These are phyloP conservation scores for Neomonachus schauinslandi DNA, from an alignment of 2,113 vertebrate genomes.

Conservation along the genomic window DNA sequence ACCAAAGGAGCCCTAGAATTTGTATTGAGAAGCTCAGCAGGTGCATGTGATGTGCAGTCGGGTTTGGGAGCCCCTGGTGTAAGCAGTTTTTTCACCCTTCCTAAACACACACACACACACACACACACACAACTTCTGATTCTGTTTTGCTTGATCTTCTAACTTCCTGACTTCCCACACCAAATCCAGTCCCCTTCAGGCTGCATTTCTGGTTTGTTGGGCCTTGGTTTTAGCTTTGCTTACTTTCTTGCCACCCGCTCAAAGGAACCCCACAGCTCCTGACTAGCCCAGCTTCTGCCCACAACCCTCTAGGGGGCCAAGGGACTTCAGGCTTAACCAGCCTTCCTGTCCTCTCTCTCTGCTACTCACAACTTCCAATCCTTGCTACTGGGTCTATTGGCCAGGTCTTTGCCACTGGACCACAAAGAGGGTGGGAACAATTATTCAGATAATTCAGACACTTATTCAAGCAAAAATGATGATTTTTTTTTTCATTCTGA, in stretches of 20 bases:
- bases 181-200: neutral
- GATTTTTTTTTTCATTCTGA: neutral
- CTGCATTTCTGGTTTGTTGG: neutral
- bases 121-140: neutral
- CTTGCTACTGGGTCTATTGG: neutral
- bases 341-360: neutral
- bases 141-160: neutral
- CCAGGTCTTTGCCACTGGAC: neutral
- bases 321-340: neutral
- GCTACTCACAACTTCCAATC: neutral
- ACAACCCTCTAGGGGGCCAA: too few species aligned
- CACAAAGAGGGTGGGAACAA: neutral
- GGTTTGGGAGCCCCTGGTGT: neutral
- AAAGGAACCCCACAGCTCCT: neutral
- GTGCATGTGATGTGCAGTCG: neutral
- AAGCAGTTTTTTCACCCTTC: neutral
- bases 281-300: neutral
- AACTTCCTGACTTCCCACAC: neutral
- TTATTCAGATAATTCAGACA: conserved; percentile 7
- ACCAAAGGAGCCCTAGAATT: neutral
- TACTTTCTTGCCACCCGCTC: neutral
- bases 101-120: neutral
- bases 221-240: conserved; percentile 24
- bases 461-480: conserved; percentile 24
- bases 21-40: neutral